Evolutionary conservation across 2,113 vertebrate genomes (phyloP).

Genomic region (Otus sunia): DNA sequence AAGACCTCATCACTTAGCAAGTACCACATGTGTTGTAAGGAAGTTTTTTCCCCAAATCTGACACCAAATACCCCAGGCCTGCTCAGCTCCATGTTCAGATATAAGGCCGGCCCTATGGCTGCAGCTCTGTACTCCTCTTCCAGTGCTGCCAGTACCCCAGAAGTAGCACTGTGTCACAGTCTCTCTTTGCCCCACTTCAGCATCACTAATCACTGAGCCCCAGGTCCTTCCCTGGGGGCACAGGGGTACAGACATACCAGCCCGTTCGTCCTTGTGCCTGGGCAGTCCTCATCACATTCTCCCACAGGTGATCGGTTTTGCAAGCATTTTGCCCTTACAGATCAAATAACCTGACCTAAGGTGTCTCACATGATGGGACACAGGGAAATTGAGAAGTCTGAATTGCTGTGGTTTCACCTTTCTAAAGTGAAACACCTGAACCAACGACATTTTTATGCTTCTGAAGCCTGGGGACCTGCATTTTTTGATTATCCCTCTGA

Average conservation of each 20-base stretch:
- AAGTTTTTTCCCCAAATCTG: neutral
- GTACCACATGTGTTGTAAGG: rapidly evolving
- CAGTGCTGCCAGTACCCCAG: rapidly evolving
- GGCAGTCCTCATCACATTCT: neutral
- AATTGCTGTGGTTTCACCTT: slow-evolving; percentile 46
- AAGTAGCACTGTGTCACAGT: neutral
- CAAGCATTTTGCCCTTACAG: neutral
- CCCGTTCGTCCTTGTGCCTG: rapidly evolving
- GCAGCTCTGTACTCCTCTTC: neutral
- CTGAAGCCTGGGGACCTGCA: neutral
- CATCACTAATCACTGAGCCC: rapidly evolving
- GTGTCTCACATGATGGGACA: slow-evolving; percentile 51
- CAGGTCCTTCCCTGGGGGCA: rapidly evolving
- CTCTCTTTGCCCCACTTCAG: neutral
- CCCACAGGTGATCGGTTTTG: neutral
- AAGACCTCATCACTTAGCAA: neutral
- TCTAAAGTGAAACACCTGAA: slow-evolving; percentile 21
- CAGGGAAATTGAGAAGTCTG: slow-evolving; percentile 24
- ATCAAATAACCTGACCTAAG: slow-evolving; percentile 40
- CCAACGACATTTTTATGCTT: neutral
- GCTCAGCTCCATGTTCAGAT: neutral
- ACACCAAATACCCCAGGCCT: rapidly evolving
- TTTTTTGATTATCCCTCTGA: neutral
- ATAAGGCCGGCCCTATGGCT: rapidly evolving
- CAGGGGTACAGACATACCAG: neutral